Conservation (phyloP, 2,113 vertebrate genomes). For the Catharus bicknelli region DNA sequence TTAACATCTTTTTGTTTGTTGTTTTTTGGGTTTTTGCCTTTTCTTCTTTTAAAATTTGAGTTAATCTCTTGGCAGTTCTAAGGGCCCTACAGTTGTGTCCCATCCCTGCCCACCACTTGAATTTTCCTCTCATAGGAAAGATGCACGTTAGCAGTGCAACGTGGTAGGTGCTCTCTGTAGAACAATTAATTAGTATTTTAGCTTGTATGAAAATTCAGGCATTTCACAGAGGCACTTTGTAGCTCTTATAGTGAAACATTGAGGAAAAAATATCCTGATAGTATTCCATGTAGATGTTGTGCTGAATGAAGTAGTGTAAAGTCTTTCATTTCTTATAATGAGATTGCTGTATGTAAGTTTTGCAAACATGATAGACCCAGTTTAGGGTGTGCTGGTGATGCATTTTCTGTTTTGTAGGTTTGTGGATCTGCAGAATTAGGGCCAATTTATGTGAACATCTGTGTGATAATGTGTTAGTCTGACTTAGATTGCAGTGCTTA, state of each 20-base stretch:
- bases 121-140: not conserved
- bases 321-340: not conserved
- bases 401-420: not conserved
- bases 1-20: not conserved
- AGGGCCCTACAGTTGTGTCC: not conserved
- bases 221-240: not conserved
- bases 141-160: accelerated
- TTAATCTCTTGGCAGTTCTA: not conserved
- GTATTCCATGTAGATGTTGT: not conserved
- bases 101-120: accelerated
- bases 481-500: not conserved
- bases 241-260: not conserved
- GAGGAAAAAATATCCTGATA: not conserved
- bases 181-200: not conserved
- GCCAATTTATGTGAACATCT: slow-evolving; percentile 8
- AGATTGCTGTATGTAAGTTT: not conserved
- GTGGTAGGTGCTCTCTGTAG: not conserved
- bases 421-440: not conserved
- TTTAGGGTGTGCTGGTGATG: not conserved
- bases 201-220: not conserved
- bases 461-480: not conserved
- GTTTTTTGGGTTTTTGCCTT: not conserved
- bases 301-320: not conserved
- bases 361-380: not conserved
- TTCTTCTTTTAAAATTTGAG: not conserved